Evolutionary conservation across 2,797 vertebrate genomes (phyloP).

Genomic region (Siniperca scherzeri): DNA sequence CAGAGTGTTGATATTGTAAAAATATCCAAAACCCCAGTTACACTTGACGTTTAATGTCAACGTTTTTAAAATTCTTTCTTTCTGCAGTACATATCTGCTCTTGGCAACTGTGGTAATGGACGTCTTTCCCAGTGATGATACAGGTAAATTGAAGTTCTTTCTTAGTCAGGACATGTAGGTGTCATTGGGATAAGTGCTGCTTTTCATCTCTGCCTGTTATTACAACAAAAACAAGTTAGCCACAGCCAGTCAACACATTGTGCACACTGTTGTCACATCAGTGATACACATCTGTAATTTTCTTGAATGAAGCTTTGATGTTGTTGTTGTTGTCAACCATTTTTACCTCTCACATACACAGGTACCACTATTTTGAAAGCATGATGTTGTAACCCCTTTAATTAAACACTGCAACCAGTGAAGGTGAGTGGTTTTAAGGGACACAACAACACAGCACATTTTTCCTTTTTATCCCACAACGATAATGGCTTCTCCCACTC

Average conservation of each 20-base stretch:
- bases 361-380: constrained; percentile 4
- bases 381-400: neutral
- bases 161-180: neutral
- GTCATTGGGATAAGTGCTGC: neutral
- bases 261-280: neutral
- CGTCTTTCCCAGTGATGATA: neutral
- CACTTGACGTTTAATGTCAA: too few relatives aligned
- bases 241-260: constrained; percentile 1
- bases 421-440: constrained; percentile 19
- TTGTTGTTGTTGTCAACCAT: neutral
- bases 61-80: too few relatives aligned
- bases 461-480: neutral
- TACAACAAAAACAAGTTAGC: constrained; percentile 2
- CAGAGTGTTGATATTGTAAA: neutral
- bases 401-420: neutral
- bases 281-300: constrained; percentile 1
- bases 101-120: too few relatives aligned
- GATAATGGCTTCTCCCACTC: neutral
- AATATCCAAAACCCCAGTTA: too few relatives aligned
- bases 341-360: neutral
- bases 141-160: neutral
- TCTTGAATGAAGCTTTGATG: constrained; percentile 1
- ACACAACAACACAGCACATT: neutral
- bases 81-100: too few relatives aligned
- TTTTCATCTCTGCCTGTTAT: constrained; percentile 5